These are phyloP conservation scores for mouse (Mus musculus) DNA, from an alignment of 2,113 vertebrate genomes.

Conservation along the genomic window DNA sequence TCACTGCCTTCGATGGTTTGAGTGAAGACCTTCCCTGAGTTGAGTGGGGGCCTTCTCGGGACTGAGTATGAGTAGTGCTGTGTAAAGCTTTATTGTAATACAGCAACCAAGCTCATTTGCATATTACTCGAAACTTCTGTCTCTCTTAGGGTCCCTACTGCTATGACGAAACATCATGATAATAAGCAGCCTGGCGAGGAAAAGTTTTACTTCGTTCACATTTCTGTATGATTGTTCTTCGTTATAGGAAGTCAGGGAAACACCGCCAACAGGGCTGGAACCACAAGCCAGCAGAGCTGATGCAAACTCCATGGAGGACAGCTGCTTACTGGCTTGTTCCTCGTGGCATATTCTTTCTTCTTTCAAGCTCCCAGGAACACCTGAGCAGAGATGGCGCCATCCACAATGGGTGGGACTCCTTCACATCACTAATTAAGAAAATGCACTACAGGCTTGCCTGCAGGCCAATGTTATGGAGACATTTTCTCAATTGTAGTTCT, in stretches of 20 bases:
- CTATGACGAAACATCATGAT: not conserved
- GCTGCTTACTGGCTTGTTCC: not conserved
- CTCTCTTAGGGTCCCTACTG: too few species aligned
- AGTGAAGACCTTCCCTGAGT: not conserved
- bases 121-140: not conserved
- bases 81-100: not conserved
- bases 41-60: not conserved
- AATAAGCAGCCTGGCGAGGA: not conserved
- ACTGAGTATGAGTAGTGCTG: not conserved
- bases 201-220: not conserved
- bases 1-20: not conserved
- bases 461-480: not conserved
- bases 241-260: too few species aligned
- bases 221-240: too few species aligned
- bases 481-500: not conserved
- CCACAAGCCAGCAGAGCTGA: too few species aligned
- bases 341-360: not conserved
- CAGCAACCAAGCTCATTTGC: not conserved
- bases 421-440: not conserved
- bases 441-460: not conserved
- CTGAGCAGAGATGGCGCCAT: not conserved
- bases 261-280: not conserved
- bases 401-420: not conserved
- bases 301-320: not conserved
- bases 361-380: not conserved